A percentile compares a stretch with the other conserved stretches of the same genome.
These are phyloP conservation scores for Gobionotothen gibberifrons DNA, from an alignment of 2,797 vertebrate species.

Conservation along the genomic window DNA sequence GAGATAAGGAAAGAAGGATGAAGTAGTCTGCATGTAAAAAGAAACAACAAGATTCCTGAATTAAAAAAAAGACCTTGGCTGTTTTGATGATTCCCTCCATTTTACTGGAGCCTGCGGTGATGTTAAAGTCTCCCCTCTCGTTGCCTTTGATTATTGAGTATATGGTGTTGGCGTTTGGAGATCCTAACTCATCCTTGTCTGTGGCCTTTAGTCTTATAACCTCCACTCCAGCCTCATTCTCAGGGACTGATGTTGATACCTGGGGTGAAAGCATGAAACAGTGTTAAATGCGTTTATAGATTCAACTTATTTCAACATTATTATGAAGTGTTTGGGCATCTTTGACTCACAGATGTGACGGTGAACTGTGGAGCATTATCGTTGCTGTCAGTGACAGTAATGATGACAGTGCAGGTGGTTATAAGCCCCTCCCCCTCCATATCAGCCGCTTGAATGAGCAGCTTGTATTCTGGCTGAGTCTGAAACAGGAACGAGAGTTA, in stretches of 20 bases:
- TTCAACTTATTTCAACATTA: neutral
- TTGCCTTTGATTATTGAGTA: conserved; percentile 86
- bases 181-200: conserved; percentile 79
- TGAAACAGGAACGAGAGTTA: conserved; percentile 45
- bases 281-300: neutral
- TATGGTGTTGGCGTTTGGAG: conserved; percentile 77
- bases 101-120: conserved; percentile 77
- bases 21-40: neutral
- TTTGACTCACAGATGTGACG: conserved; percentile 63
- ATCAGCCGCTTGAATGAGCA: conserved; percentile 86
- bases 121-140: conserved; percentile 71
- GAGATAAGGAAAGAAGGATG: neutral
- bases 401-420: conserved; percentile 75
- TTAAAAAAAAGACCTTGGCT: conserved; percentile 68
- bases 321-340: neutral
- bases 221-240: conserved; percentile 81
- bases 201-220: conserved; percentile 81
- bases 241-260: conserved; percentile 76
- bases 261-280: conserved; percentile 49
- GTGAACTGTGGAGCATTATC: conserved; percentile 85
- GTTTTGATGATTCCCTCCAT: conserved; percentile 88
- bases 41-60: neutral
- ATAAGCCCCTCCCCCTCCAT: conserved; percentile 79
- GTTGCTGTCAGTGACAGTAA: conserved; percentile 83
- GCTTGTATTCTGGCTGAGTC: conserved; percentile 81